Conservation (phyloP, 1,140 invertebrate genomes). For the Cotesia glomerata region DNA sequence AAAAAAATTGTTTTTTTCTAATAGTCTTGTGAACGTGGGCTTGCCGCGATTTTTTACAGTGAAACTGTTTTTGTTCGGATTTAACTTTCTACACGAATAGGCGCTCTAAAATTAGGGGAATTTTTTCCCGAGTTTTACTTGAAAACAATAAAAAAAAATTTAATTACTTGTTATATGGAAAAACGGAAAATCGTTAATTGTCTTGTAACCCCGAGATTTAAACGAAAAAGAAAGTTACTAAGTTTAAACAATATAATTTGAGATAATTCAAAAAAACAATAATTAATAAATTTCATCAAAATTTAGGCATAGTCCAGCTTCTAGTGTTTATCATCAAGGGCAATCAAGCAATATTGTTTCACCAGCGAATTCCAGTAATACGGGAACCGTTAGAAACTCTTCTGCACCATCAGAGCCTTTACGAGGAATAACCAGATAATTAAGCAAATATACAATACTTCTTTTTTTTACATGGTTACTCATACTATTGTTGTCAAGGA, state of each 20-base stretch:
- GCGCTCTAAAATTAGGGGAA: too few relatives aligned
- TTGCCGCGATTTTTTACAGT: too few relatives aligned
- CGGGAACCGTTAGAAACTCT: conserved; percentile 59
- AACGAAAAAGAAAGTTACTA: not conserved
- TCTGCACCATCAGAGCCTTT: conserved; percentile 59
- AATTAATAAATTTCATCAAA: not conserved
- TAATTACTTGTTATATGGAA: too few relatives aligned
- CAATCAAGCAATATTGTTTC: conserved; percentile 58
- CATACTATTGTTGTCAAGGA: conserved; percentile 4
- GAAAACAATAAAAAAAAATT: too few relatives aligned
- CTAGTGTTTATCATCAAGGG: conserved; percentile 54
- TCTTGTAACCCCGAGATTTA: too few relatives aligned
- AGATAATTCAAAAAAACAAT: not conserved
- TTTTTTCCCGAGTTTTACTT: too few relatives aligned
- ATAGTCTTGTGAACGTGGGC: too few relatives aligned
- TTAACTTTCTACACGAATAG: too few relatives aligned
- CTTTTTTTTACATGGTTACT: not conserved
- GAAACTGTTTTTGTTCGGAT: too few relatives aligned
- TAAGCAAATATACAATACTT: conserved; percentile 9
- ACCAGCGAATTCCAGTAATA: conserved; percentile 52
- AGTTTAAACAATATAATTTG: not conserved
- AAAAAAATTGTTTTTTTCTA: too few relatives aligned
- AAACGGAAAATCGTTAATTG: too few relatives aligned
- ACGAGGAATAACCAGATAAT: conserved; percentile 57
- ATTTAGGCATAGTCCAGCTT: conserved; percentile 55